These are phyloP conservation scores for Conistra vaccinii DNA, from an alignment of 2,888 invertebrate species.

Conservation along the genomic window DNA sequence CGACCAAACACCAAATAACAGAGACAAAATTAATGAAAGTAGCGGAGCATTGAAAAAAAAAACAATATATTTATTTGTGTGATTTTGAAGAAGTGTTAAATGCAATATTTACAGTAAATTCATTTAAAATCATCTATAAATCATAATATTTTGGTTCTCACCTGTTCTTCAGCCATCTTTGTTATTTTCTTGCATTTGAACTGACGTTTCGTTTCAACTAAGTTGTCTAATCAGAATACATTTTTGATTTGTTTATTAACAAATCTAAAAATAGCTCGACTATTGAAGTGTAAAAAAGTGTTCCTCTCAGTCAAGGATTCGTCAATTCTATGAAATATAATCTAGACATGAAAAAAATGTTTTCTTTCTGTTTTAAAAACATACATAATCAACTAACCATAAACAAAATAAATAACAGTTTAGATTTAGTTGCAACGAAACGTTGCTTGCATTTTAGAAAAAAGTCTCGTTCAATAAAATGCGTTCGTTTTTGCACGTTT, in stretches of 20 bases:
- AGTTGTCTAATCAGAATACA: slow-evolving; percentile 41
- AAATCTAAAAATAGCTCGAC: not conserved
- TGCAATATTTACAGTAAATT: slow-evolving; percentile 68
- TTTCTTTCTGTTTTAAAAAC: not conserved
- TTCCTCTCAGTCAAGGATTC: not conserved
- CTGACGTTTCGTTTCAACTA: slow-evolving; percentile 79
- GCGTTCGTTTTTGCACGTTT: slow-evolving; percentile 38
- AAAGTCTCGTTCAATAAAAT: slow-evolving; percentile 36
- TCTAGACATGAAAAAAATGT: not conserved
- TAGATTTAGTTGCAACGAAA: slow-evolving; percentile 34
- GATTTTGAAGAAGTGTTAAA: slow-evolving; percentile 29
- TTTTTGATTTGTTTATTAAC: slow-evolving; percentile 4
- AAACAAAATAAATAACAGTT: not conserved
- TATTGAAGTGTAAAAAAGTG: not conserved
- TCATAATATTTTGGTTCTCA: slow-evolving; percentile 91
- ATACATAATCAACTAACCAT: not conserved
- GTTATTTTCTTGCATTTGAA: slow-evolving; percentile 89
- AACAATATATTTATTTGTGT: slow-evolving; percentile 29
- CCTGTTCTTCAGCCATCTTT: slow-evolving; percentile 95
- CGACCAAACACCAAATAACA: slow-evolving; percentile 55
- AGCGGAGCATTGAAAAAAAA: slow-evolving; percentile 37
- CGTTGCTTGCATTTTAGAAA: slow-evolving; percentile 13
- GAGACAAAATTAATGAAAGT: slow-evolving; percentile 34
- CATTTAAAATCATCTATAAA: slow-evolving; percentile 82
- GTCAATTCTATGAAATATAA: not conserved